Percentiles rank a stretch among this genome's conserved stretches.
These are phyloP conservation scores for Penelope pileata DNA, from an alignment of 2,113 vertebrate species.

Conservation along the genomic window DNA sequence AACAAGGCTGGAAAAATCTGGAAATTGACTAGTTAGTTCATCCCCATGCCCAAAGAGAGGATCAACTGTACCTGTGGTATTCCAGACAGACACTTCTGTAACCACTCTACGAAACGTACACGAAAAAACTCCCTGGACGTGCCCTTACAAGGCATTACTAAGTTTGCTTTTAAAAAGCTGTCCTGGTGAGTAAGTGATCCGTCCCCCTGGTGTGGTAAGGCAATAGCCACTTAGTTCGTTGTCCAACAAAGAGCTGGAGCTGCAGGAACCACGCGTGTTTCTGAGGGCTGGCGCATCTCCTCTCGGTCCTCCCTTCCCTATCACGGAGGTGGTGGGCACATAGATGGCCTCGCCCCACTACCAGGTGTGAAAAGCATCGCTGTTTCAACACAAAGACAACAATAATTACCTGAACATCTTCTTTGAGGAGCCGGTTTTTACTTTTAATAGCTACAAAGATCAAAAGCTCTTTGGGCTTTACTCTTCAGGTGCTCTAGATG, in stretches of 20 bases:
- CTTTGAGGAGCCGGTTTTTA: not conserved
- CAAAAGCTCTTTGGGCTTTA: not conserved
- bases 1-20: constrained; percentile 13
- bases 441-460: not conserved
- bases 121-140: not conserved
- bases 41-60: constrained; percentile 25
- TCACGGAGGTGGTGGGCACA: not conserved
- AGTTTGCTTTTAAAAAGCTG: not conserved
- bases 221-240: not conserved
- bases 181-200: not conserved
- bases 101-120: not conserved
- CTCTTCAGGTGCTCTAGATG: not conserved
- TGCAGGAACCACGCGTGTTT: not conserved
- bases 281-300: not conserved
- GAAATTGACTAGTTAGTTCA: constrained; percentile 4
- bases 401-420: not conserved
- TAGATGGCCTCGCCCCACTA: not conserved
- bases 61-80: constrained; percentile 51
- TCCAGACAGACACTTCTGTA: not conserved
- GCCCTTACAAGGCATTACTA: not conserved
- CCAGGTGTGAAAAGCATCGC: not conserved
- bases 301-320: not conserved
- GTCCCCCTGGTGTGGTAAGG: not conserved
- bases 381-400: not conserved
- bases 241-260: not conserved